These are phyloP conservation scores for Lysandra coridon DNA, from an alignment of 2,888 invertebrate genomes.

Conservation along the genomic window DNA sequence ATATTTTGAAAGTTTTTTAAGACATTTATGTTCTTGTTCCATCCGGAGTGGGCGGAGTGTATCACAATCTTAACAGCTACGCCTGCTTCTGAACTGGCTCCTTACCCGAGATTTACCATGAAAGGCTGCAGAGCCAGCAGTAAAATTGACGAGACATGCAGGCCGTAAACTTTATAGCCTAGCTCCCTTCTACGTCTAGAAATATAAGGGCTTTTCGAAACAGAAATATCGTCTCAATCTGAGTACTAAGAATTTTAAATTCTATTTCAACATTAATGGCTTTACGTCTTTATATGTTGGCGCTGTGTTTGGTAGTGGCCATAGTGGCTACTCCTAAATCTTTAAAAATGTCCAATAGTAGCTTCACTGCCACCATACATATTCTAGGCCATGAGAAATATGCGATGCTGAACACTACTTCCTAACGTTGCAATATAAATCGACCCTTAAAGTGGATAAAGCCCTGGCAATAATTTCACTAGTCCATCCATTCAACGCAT, in stretches of 20 bases:
- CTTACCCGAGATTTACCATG: not conserved
- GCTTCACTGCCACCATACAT: not conserved
- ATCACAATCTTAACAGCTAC: not conserved
- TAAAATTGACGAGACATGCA: constrained; percentile 15
- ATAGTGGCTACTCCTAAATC: not conserved
- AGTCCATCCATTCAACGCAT: not conserved
- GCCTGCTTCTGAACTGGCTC: not conserved
- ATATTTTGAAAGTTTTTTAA: no score
- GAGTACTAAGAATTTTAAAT: not conserved
- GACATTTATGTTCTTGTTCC: not conserved
- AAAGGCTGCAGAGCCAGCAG: not conserved
- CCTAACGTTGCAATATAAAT: not conserved
- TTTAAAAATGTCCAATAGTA: not conserved
- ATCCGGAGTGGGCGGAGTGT: not conserved
- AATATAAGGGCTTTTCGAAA: constrained; percentile 5
- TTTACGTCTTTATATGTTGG: not conserved
- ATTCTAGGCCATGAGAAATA: not conserved
- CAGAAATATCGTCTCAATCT: not conserved
- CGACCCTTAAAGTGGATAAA: not conserved
- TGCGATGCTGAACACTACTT: no score
- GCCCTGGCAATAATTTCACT: not conserved
- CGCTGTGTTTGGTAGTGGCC: not conserved
- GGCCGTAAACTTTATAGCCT: constrained; percentile 5
- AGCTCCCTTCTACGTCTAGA: not conserved
- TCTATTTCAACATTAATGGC: not conserved